These are phyloP conservation scores for Erebia epiphron DNA, from an alignment of 2,888 invertebrate species.

Conservation along the genomic window DNA sequence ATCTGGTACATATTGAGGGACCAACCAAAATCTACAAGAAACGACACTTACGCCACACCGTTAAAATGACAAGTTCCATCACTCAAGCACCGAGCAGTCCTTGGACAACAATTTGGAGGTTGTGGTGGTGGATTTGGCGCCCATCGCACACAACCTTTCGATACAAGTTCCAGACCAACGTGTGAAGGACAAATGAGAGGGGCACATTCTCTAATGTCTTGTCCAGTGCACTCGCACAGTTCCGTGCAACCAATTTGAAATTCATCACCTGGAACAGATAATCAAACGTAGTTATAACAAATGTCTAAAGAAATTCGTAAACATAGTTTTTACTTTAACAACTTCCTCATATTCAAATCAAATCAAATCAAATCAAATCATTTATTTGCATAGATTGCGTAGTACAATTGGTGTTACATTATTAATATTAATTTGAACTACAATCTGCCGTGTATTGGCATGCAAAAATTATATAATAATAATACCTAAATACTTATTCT, in stretches of 20 bases:
- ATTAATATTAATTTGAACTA: too few relatives aligned
- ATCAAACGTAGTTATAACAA: neutral
- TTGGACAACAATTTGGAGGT: conserved; percentile 92
- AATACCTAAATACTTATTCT: too few relatives aligned
- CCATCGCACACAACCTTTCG: conserved; percentile 93
- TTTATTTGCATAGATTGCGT: too few relatives aligned
- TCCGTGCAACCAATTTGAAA: conserved; percentile 92
- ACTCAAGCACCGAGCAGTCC: conserved; percentile 89
- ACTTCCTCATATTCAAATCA: too few relatives aligned
- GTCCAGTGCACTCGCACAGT: conserved; percentile 88
- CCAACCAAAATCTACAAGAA: neutral
- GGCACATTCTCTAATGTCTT: conserved; percentile 86
- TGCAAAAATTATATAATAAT: too few relatives aligned
- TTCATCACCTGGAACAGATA: conserved; percentile 82
- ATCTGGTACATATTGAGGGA: neutral
- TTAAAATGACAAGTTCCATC: conserved; percentile 92
- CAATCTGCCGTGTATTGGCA: too few relatives aligned
- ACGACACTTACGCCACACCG: conserved; percentile 78
- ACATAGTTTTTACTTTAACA: too few relatives aligned
- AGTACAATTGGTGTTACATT: too few relatives aligned
- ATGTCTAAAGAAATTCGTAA: too few relatives aligned
- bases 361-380: too few relatives aligned
- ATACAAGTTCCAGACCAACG: conserved; percentile 92
- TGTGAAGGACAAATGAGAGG: conserved; percentile 92
- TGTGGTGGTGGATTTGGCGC: conserved; percentile 89